Evolutionary conservation across 2,797 vertebrate genomes (phyloP).

Genomic region (Microcaecilia unicolor): DNA sequence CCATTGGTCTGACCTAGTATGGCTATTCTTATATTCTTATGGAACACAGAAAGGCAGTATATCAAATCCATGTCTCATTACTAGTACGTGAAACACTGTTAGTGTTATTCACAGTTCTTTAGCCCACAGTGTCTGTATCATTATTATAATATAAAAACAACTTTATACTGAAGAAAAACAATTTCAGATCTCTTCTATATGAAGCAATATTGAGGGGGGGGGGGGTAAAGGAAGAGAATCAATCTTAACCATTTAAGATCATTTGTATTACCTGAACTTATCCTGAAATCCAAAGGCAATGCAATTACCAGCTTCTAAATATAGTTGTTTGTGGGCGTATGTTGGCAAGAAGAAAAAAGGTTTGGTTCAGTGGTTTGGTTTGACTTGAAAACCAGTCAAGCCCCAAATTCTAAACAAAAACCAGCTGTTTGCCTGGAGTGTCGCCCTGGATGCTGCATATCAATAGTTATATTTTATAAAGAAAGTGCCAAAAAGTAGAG

Average conservation of each 20-base stretch:
- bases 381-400: slow-evolving; percentile 64
- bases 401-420: slow-evolving; percentile 62
- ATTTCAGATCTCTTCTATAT: too few species aligned
- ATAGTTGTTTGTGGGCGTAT: slow-evolving; percentile 53
- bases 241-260: slow-evolving; percentile 10
- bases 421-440: slow-evolving; percentile 52
- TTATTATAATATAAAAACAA: too few species aligned
- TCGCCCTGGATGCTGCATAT: slow-evolving; percentile 13
- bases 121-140: too few species aligned
- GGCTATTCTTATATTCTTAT: too few species aligned
- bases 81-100: too few species aligned
- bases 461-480: slow-evolving; percentile 16
- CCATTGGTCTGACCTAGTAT: too few species aligned
- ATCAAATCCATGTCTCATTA: too few species aligned
- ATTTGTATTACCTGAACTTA: slow-evolving; percentile 31
- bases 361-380: slow-evolving; percentile 48
- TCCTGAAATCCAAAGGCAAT: slow-evolving; percentile 22
- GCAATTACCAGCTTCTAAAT: slow-evolving; percentile 59
- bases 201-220: slow-evolving; percentile 6
- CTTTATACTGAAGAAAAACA: too few species aligned
- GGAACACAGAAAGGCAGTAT: too few species aligned
- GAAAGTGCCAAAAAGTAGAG: slow-evolving; percentile 3
- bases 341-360: slow-evolving; percentile 45
- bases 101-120: too few species aligned
- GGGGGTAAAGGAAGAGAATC: too few species aligned